Percentiles rank a stretch among this genome's conserved stretches.
These are phyloP conservation scores for Apis laboriosa DNA, from an alignment of 1,140 invertebrate species.

Conservation along the genomic window DNA sequence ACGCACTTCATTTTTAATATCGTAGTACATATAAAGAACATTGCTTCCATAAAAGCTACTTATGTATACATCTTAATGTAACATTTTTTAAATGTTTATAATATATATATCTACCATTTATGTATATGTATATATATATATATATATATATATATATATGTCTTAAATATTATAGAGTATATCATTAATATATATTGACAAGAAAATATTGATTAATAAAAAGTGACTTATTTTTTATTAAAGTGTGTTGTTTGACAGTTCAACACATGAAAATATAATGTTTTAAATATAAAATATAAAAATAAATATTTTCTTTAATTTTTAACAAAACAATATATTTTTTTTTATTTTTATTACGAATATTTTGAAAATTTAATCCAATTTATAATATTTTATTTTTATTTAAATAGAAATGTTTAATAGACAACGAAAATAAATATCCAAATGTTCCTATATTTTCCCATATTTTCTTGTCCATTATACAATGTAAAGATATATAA, in stretches of 20 bases:
- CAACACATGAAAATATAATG: not conserved
- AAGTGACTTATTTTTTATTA: constrained; percentile 29
- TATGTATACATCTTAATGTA: constrained; percentile 26
- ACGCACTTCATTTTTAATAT: constrained; percentile 24
- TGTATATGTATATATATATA: constrained; percentile 40
- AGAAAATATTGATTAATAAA: constrained; percentile 43
- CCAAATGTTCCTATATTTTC: constrained; percentile 33
- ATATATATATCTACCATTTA: constrained; percentile 16
- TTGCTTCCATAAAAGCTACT: constrained; percentile 27
- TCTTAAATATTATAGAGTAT: constrained; percentile 31
- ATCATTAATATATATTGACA: constrained; percentile 30
- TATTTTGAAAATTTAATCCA: not conserved
- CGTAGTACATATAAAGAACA: constrained; percentile 17
- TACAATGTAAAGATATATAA: constrained; percentile 1
- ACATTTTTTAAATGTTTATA: not conserved
- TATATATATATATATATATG: constrained; percentile 26
- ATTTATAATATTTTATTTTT: not conserved
- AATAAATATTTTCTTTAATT: constrained; percentile 25
- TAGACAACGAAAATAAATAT: not conserved
- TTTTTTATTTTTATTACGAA: not conserved
- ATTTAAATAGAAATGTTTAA: not conserved
- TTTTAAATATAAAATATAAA: constrained; percentile 2
- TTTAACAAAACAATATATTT: constrained; percentile 1
- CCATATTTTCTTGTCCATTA: constrained; percentile 49
- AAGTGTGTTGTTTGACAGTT: constrained; percentile 29